Base-by-base conservation (phyloP, 2,113 vertebrate species). In the Tylochromis polylepis region DNA sequence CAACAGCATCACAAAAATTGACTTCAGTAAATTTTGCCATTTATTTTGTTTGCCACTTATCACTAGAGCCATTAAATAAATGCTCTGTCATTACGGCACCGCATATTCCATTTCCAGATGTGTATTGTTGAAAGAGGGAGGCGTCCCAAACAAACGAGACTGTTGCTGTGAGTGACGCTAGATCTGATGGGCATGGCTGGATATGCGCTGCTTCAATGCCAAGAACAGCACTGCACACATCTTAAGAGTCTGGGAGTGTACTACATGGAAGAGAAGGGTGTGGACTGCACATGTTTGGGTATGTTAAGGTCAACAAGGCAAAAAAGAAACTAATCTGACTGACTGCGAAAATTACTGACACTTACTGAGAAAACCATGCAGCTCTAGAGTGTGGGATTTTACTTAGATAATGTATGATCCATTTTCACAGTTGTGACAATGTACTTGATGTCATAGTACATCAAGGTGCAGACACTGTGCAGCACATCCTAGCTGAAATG, bases 41-140 rank as follows among this genome's bases (percentile, higher is more conserved):
- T 75, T 72, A 72, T 72, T 27, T 46, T 29, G 3, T 27, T 72
- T 51, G 16, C 15, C 43, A 5, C 46, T 77, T 49, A 27, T 51
- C 24, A 29, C 43, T 18, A 24, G 18, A 41, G 31, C 8, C 22
- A 56, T 31, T 67, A 3, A 85, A 12, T n/a, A 43, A 79, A n/a
- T 55, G 8, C 51, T 31, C 11, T 80, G 67, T 65, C 70, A 82
- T 55, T 38, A 22, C 6, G 79, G 83, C 10, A 72, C 56, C 53
- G 34, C 24, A 15, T 41, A 58, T 89, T 92, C 34, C 38, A 16
- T 65, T 58, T 51, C 20, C 31, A 41, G 49, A 78, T 80, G 12
- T 3, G 3, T 58, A 85, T 34, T 94, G 89, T 95, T 94, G 29
- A 86, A 46, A 85, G 91, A 94, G 93, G 93, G 92, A 91, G 90